Evolutionary conservation across 2,888 invertebrate genomes (phyloP).

Genomic region (Conistra vaccinii): DNA sequence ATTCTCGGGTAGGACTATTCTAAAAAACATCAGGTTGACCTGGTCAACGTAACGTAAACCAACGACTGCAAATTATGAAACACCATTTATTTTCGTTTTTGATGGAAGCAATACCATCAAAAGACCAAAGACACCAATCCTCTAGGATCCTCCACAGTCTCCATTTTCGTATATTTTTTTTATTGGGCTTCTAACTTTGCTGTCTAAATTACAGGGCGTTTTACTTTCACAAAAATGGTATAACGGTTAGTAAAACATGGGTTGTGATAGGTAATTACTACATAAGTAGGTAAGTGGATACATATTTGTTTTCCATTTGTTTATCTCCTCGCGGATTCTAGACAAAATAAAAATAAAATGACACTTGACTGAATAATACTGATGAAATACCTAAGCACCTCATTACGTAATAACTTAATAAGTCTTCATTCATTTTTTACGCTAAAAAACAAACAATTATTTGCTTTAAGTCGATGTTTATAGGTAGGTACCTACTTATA

Average conservation of each 20-base stretch:
- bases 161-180: not conserved
- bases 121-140: not conserved
- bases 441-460: not conserved
- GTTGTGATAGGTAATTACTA: not conserved
- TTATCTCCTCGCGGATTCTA: conserved; percentile 17
- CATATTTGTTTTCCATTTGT: not conserved
- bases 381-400: conserved; percentile 20
- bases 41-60: not conserved
- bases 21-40: not conserved
- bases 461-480: not conserved
- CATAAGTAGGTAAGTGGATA: not conserved
- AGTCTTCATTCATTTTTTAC: not conserved
- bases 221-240: not conserved
- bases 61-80: not conserved
- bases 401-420: not conserved
- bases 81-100: not conserved
- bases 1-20: not conserved
- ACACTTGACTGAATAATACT: too few relatives aligned
- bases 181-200: too few relatives aligned
- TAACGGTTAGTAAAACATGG: not conserved
- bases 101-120: not conserved
- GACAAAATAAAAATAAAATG: conserved; percentile 14
- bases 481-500: too few relatives aligned
- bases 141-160: not conserved
- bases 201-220: not conserved